Percentiles rank a stretch among this genome's conserved stretches.
phyloP scores from a whole-genome alignment of 2,888 invertebrate genomes.

The Sesia bembeciformis region DNA sequence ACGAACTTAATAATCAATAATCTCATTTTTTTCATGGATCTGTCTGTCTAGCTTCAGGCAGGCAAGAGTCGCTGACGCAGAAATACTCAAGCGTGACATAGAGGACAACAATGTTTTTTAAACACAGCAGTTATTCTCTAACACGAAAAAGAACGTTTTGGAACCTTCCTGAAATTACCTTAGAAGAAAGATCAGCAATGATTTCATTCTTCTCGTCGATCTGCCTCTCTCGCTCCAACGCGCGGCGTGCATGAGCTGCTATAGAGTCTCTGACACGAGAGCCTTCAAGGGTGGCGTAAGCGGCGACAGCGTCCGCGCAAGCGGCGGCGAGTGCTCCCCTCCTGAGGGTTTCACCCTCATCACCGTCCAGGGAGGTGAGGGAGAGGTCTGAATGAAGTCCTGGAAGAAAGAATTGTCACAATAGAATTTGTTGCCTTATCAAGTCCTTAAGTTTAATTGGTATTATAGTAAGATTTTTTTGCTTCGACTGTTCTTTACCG shows the following conservation, averaged over 20 bases:
- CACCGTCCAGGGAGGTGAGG: conserved; percentile 74
- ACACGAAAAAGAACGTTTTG: too few relatives aligned
- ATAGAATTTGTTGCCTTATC: too few relatives aligned
- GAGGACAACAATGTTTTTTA: too few relatives aligned
- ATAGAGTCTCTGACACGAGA: conserved; percentile 84
- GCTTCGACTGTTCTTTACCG: too few relatives aligned
- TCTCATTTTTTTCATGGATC: too few relatives aligned
- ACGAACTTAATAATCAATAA: too few relatives aligned
- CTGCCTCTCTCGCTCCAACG: conserved; percentile 85
- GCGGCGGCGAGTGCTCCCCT: conserved; percentile 80
- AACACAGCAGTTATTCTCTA: too few relatives aligned
- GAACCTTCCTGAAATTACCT: conserved; percentile 61
- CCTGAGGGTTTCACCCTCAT: conserved; percentile 70
- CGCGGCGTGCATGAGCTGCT: conserved; percentile 83
- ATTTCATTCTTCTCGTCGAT: conserved; percentile 85
- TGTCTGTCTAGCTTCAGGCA: too few relatives aligned
- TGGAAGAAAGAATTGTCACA: conserved; percentile 25
- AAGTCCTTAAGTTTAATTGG: too few relatives aligned
- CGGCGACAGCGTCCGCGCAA: conserved; percentile 83
- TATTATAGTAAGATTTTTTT: too few relatives aligned
- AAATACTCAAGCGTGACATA: too few relatives aligned
- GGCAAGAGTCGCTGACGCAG: too few relatives aligned
- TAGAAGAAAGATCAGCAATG: conserved; percentile 86
- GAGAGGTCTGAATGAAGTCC: conserved; percentile 82
- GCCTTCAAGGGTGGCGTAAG: conserved; percentile 83